Conservation (phyloP, 2,113 vertebrate species). For the Varanus salvator region DNA sequence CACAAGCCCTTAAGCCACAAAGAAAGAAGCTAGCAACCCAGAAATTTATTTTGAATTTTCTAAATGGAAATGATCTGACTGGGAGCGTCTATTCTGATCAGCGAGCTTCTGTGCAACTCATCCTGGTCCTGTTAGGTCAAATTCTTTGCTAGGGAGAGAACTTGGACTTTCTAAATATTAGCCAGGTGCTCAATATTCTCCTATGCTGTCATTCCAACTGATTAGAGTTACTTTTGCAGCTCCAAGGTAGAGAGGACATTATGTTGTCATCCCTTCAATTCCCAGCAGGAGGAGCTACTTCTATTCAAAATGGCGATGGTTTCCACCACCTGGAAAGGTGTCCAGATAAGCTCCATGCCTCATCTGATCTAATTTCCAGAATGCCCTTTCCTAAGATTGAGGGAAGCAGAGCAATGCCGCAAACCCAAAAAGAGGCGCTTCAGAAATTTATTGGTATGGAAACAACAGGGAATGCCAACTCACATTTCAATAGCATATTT, state of each 20-base stretch:
- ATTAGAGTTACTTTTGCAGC: neutral
- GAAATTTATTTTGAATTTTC: neutral
- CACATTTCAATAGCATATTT: slow-evolving; percentile 38
- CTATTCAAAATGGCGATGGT: neutral
- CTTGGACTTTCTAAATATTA: neutral
- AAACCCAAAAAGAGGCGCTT: neutral
- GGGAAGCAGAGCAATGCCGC: neutral
- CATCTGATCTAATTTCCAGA: neutral
- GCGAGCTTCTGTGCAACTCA: neutral
- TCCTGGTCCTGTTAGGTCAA: neutral
- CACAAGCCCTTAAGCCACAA: neutral
- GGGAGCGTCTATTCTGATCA: neutral
- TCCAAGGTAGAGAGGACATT: neutral
- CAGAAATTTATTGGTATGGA: neutral
- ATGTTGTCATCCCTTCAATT: neutral
- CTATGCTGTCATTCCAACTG: neutral
- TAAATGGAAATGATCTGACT: neutral
- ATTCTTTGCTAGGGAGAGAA: neutral
- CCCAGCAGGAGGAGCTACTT: neutral
- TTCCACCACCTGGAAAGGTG: neutral
- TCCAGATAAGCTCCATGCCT: neutral
- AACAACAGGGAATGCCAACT: slow-evolving; percentile 24
- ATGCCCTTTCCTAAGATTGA: neutral
- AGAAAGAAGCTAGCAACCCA: neutral
- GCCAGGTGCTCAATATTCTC: neutral